phyloP scores from a whole-genome alignment of 92 coral and sea anemone species.

The Actinernus sp. region DNA sequence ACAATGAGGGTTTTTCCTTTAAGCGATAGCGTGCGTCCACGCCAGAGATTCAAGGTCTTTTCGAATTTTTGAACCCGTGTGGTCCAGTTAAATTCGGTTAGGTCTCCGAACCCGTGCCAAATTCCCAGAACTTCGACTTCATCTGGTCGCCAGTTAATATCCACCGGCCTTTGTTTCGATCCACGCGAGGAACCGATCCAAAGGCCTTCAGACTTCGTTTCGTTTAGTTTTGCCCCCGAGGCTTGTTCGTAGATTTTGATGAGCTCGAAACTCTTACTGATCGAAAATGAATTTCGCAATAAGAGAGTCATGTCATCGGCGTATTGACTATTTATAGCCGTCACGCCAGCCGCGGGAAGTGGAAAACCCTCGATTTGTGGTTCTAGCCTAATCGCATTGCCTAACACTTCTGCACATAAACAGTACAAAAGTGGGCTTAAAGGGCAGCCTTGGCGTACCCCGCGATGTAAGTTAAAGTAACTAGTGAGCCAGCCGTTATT shows the following conservation, averaged over 20 bases:
- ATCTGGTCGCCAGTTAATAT: constrained; percentile 45
- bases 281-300: neutral
- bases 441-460: constrained; percentile 47
- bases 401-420: constrained; percentile 20
- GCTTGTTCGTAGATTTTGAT: neutral
- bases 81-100: constrained; percentile 19
- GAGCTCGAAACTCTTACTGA: neutral
- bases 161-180: constrained; percentile 12
- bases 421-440: constrained; percentile 37
- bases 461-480: neutral
- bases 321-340: no score
- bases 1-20: constrained; percentile 29
- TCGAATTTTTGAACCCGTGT: constrained; percentile 5
- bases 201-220: constrained; percentile 1
- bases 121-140: constrained; percentile 39
- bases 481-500: constrained; percentile 31
- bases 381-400: constrained; percentile 11
- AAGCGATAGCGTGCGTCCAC: constrained; percentile 5
- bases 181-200: constrained; percentile 8
- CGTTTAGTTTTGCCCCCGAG: constrained; percentile 15
- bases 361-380: constrained; percentile 26
- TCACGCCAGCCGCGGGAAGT: no score
- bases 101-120: constrained; percentile 12
- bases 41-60: constrained; percentile 25
- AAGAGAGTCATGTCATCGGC: constrained; percentile 40